Evolutionary conservation across 64 coral and sea anemone genomes (phyloP).

Genomic region (Astreopora myriophthalma): DNA sequence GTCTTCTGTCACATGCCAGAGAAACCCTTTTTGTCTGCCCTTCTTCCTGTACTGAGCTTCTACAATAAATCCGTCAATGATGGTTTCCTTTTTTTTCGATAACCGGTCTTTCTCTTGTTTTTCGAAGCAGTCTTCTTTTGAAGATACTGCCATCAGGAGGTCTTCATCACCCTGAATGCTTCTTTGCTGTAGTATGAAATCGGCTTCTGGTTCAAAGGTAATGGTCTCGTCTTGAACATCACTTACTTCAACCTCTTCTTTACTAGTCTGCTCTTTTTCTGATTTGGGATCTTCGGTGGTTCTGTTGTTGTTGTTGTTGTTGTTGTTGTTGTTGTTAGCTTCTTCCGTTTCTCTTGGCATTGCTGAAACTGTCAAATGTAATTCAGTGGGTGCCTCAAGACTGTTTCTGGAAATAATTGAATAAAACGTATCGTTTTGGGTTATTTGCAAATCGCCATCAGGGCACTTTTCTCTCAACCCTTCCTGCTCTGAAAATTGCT

Average conservation of each 20-base stretch:
- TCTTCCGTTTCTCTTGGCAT: too few species aligned
- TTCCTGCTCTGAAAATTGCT: too few species aligned
- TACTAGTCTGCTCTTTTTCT: neutral
- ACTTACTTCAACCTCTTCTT: neutral
- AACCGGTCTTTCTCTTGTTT: neutral
- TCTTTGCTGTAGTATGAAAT: neutral
- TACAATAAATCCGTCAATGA: too few species aligned
- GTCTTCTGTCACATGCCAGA: neutral
- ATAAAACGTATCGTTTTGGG: too few species aligned
- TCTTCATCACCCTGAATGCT: neutral
- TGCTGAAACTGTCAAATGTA: too few species aligned
- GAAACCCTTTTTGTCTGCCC: too few species aligned
- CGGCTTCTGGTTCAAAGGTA: neutral
- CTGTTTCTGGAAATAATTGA: too few species aligned
- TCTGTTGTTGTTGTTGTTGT: neutral
- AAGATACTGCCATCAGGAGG: neutral
- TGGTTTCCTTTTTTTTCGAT: neutral
- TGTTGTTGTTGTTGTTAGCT: neutral
- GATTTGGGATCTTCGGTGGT: neutral
- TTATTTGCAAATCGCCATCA: too few species aligned
- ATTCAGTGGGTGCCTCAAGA: too few species aligned
- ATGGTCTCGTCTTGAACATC: neutral
- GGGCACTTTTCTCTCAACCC: too few species aligned
- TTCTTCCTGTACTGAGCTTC: too few species aligned
- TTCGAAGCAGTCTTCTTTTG: too few species aligned